A percentile compares a stretch with the other conserved stretches of the same genome.
These are phyloP conservation scores for Catalaphyllia jardinei DNA, from an alignment of 64 coral and sea anemone genomes.

Conservation along the genomic window DNA sequence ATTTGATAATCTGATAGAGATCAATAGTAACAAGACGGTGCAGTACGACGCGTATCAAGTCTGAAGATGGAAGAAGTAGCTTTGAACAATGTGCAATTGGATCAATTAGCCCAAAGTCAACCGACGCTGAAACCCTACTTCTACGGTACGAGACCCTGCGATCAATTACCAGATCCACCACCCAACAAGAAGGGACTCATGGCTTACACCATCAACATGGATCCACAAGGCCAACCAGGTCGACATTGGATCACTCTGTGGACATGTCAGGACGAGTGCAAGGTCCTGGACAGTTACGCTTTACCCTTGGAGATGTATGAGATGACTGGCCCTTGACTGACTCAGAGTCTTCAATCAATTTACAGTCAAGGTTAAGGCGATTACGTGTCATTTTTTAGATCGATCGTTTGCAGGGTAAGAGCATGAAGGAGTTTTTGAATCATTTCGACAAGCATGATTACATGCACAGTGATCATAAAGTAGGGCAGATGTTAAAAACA, in stretches of 20 bases:
- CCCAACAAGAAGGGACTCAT: not conserved
- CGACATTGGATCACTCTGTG: slow-evolving; percentile 39
- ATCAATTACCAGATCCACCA: not conserved
- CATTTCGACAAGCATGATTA: no score
- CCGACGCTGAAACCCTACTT: no score
- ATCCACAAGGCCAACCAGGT: not conserved
- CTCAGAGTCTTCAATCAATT: no score
- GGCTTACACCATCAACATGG: slow-evolving; percentile 51
- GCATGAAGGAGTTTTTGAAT: no score
- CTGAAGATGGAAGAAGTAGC: not conserved
- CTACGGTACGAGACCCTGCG: not conserved
- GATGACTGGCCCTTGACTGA: no score
- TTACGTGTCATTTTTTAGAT: no score
- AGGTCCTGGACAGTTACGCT: slow-evolving; percentile 63
- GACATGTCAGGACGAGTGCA: slow-evolving; percentile 3
- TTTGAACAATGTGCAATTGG: not conserved
- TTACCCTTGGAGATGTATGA: no score
- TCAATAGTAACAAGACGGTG: not conserved
- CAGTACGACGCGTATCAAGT: not conserved
- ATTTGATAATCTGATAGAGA: slow-evolving; percentile 42
- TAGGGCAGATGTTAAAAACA: no score
- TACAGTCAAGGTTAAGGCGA: no score
- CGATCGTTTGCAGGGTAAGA: no score
- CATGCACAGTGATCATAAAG: no score
- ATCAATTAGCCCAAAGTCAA: no score